Conservation (phyloP, 1,140 invertebrate genomes). For the Harpegnathos saltator region DNA sequence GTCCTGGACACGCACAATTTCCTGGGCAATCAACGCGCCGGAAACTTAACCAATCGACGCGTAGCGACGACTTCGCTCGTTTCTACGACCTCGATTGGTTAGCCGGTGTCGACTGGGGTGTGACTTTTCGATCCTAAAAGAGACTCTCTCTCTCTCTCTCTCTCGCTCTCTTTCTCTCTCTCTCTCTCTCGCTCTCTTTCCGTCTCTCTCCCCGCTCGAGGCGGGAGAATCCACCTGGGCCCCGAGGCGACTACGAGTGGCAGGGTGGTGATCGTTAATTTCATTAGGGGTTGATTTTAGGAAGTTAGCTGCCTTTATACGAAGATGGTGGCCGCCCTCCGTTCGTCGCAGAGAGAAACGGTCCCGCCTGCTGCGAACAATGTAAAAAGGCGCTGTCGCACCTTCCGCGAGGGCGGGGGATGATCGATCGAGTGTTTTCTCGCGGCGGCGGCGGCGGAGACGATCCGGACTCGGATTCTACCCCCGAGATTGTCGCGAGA, state of each 20-base stretch:
- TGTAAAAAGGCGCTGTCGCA: constrained; percentile 32
- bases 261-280: constrained; percentile 79
- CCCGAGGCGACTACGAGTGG: constrained; percentile 60
- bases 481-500: not conserved
- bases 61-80: constrained; percentile 73
- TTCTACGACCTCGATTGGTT: constrained; percentile 77
- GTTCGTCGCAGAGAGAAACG: constrained; percentile 1
- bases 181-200: not conserved
- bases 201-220: not conserved
- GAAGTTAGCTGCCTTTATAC: constrained; percentile 59
- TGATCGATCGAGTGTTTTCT: not conserved
- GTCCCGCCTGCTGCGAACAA: constrained; percentile 44
- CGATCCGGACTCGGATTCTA: not conserved
- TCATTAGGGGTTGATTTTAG: constrained; percentile 77
- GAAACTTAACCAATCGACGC: constrained; percentile 77
- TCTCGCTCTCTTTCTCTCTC: not conserved
- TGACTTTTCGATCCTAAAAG: constrained; percentile 74
- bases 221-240: constrained; percentile 69
- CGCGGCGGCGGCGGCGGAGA: no score
- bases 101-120: constrained; percentile 71
- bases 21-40: constrained; percentile 79
- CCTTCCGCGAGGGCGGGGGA: not conserved
- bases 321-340: constrained; percentile 69
- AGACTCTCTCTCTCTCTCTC: not conserved
- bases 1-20: constrained; percentile 79